Conservation (phyloP, 2,797 vertebrate species). For the Crossoptilon crossoptilon region DNA sequence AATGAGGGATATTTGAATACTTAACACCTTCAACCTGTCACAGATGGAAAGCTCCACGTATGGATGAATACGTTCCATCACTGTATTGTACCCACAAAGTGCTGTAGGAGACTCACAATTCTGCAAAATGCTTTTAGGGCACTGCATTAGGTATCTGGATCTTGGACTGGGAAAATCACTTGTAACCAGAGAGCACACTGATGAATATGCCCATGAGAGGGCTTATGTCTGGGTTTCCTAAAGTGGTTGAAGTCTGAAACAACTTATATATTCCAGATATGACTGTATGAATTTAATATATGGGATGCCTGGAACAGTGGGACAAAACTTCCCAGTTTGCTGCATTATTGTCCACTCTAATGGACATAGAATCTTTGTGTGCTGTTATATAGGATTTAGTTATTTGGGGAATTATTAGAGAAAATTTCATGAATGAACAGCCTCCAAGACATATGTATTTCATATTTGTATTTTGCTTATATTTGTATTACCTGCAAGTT, state of each 20-base stretch:
- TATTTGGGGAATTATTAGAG: neutral
- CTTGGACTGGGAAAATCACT: neutral
- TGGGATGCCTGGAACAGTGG: neutral
- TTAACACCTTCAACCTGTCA: neutral
- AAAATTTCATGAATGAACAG: neutral
- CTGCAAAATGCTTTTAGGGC: neutral
- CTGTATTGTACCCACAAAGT: neutral
- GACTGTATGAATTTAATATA: neutral
- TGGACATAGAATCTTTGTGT: neutral
- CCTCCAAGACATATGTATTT: neutral
- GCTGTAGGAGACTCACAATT: neutral
- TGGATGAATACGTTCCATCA: neutral
- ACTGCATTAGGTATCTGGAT: neutral
- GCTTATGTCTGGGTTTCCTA: neutral
- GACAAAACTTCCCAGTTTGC: neutral
- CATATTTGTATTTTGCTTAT: neutral
- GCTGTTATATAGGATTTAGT: neutral
- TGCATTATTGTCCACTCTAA: neutral
- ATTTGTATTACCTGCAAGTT: neutral
- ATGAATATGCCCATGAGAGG: neutral
- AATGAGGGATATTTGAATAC: neutral
- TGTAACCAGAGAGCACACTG: neutral
- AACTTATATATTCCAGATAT: neutral
- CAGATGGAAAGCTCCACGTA: neutral
- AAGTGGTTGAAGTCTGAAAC: neutral